Percentiles rank a stretch among this genome's conserved stretches.
Evolutionary conservation across 2,797 vertebrate species (phyloP).

Genomic region (Pangasius djambal): DNA sequence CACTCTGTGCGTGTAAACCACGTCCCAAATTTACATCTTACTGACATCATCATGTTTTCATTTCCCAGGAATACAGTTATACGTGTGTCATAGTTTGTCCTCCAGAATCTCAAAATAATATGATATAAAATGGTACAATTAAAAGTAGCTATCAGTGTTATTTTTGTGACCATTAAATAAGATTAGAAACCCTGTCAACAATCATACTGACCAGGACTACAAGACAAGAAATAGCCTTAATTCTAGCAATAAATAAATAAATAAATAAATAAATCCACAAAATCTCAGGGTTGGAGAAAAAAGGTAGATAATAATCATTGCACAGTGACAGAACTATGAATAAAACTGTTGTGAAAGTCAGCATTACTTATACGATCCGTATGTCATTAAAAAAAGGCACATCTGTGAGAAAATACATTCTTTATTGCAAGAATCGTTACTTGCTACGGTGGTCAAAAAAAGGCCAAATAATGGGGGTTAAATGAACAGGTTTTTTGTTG

Average conservation of each 20-base stretch:
- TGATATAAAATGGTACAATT: background rate
- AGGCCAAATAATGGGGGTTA: too few relatives aligned
- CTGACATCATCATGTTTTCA: background rate
- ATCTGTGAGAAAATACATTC: background rate
- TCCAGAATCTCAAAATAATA: background rate
- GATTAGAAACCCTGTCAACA: background rate
- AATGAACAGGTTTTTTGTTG: too few relatives aligned
- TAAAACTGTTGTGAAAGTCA: background rate
- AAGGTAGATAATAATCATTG: too few relatives aligned
- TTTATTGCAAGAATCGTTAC: too few relatives aligned
- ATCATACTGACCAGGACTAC: background rate
- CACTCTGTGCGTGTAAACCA: background rate
- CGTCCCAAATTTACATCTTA: background rate
- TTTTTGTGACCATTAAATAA: background rate
- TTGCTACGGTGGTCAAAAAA: background rate
- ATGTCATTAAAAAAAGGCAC: background rate
- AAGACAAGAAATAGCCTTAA: background rate
- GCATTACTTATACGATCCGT: too few relatives aligned
- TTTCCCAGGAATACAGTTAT: background rate
- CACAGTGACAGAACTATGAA: too few relatives aligned
- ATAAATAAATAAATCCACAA: too few relatives aligned
- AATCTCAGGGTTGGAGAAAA: too few relatives aligned
- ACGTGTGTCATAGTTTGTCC: background rate
- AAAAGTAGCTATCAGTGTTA: background rate
- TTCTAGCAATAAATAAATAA: background rate